Percentiles rank a stretch among this genome's conserved stretches.
These are phyloP conservation scores for Clivina fossor DNA, from an alignment of 2,888 invertebrate species.

Conservation along the genomic window DNA sequence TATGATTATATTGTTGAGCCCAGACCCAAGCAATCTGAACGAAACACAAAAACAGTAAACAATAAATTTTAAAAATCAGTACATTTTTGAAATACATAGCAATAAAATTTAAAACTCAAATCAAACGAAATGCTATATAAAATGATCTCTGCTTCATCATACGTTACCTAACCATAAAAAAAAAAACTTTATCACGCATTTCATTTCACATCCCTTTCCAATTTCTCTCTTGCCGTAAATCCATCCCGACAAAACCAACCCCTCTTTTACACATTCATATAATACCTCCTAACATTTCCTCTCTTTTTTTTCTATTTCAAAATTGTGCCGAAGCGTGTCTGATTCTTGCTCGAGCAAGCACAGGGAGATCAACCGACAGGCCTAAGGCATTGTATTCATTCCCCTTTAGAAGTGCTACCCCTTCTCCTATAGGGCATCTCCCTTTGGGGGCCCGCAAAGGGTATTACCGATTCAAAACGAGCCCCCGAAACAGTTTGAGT, in stretches of 20 bases:
- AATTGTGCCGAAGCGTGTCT: constrained; percentile 41
- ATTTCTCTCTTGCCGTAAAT: no score
- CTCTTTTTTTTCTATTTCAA: constrained; percentile 41
- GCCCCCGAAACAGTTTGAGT: constrained; percentile 21
- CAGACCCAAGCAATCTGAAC: no score
- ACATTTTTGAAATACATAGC: no score
- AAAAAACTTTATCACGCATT: background rate
- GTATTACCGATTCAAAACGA: constrained; percentile 29
- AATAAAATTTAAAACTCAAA: no score
- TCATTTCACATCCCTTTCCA: background rate
- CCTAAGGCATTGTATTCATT: background rate
- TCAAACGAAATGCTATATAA: no score
- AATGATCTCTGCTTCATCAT: no score
- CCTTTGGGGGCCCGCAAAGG: background rate
- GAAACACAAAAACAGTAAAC: no score
- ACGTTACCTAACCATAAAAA: no score
- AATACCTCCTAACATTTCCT: constrained; percentile 35
- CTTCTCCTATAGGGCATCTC: background rate
- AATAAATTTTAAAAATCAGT: no score
- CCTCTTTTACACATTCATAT: background rate
- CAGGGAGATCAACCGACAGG: background rate
- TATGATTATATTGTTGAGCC: no score
- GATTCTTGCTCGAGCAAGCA: constrained; percentile 34
- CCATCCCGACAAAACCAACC: background rate
- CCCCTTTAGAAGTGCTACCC: background rate